These are phyloP conservation scores for Neoniphon sammara DNA, from an alignment of 2,797 vertebrate genomes.

Conservation along the genomic window DNA sequence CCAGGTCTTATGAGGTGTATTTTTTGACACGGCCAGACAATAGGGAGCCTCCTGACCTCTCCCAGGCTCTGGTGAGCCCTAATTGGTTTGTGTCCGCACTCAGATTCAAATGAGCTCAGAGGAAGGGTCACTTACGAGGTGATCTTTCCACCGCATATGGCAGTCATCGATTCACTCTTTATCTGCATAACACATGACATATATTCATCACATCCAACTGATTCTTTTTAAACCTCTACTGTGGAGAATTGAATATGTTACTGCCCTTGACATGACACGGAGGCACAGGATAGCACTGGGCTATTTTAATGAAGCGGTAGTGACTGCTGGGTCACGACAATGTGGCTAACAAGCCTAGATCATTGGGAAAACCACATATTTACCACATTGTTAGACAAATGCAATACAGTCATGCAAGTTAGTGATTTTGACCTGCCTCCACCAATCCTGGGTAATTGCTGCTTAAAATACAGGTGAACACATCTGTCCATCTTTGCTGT, in stretches of 20 bases:
- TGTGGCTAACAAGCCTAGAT: constrained; percentile 10
- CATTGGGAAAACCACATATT: constrained; percentile 4
- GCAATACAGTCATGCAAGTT: background rate
- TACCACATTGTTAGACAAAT: background rate
- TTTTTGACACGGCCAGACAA: constrained; percentile 47
- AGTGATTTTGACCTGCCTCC: background rate
- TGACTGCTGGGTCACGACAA: background rate
- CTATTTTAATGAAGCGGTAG: constrained; percentile 19
- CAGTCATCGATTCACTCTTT: constrained; percentile 1
- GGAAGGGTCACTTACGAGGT: constrained; percentile 27
- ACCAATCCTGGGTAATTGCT: constrained; percentile 3
- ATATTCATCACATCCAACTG: background rate
- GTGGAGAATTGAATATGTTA: background rate
- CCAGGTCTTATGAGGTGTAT: constrained; percentile 41
- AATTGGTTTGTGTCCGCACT: constrained; percentile 58
- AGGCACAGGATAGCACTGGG: background rate
- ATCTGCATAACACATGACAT: constrained; percentile 1
- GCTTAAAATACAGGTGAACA: background rate
- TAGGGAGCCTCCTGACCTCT: constrained; percentile 49
- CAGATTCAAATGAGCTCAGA: constrained; percentile 40
- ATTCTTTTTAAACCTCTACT: background rate
- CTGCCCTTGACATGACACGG: constrained; percentile 26
- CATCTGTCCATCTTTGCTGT: background rate
- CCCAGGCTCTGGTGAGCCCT: constrained; percentile 16
- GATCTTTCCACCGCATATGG: constrained; percentile 1